Base-by-base conservation (phyloP, 2,113 vertebrate genomes). In the Pristiophorus japonicus region DNA sequence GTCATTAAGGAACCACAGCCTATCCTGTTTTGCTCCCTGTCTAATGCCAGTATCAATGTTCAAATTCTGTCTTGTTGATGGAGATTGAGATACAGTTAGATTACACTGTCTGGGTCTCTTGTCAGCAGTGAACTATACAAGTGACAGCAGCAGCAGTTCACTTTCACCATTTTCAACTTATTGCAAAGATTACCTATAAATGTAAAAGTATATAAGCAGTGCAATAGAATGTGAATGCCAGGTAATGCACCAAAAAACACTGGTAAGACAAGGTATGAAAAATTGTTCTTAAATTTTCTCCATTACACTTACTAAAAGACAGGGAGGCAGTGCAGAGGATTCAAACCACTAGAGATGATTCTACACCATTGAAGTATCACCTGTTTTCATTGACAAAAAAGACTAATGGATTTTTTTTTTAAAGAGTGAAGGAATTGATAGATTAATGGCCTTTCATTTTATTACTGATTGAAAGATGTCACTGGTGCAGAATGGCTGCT, bases 361-460 rank as follows among this genome's bases (percentile, higher is more conserved):
- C 51, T 34, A 34, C 30, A 34, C 55, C 51, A 59, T 34, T 90
- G 87, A 85, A 85, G 38, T 85, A 20, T 85, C 51, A 59, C 59
- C 87, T 59, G 87, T 59, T 90, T 90, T 90, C 51, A 90, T 90
- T 30, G 24, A 47, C 73, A 78, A 88, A 88, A 88, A 88, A 55
- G 47, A 51, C 45, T 87, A 18, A 87, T 87, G 20, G 22, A 88
- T 88, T 22, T 51, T 51, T 51, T 51, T 88, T 88, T 51, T 27
- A 51, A 88, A 51, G 30, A 20, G 45, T 24, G n/a, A 88, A 88
- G 47, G 85, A 27, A 88, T 88, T 27, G 85, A 88, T 51, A 51
- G 85, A 27, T 45, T 45, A 51, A 51, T 45, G 85, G 47, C 7
- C 45, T 0, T 88, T 45, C 85, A 88, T 51, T 14, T 51, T 88